A percentile compares a stretch with the other conserved stretches of the same genome.
Conservation (phyloP, 1,140 invertebrate genomes). For the Lepidotrigona ventralis region DNA sequence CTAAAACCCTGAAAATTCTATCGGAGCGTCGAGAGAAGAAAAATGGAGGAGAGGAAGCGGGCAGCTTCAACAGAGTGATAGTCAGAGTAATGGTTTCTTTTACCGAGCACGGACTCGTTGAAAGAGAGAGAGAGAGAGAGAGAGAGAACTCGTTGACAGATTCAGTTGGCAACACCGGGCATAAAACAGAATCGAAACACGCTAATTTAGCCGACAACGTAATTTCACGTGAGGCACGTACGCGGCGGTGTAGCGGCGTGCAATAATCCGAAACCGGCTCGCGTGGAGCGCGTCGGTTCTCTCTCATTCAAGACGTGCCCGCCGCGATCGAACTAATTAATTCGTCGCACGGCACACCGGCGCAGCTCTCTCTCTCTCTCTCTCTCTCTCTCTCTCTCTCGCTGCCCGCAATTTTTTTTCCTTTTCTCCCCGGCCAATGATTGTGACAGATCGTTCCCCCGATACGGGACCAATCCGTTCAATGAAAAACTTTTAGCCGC, state of each 20-base stretch:
- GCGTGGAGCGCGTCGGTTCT: conserved; percentile 40
- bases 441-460: conserved; percentile 60
- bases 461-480: conserved; percentile 56
- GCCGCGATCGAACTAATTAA: conserved; percentile 63
- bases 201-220: conserved; percentile 54
- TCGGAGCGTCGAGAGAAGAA: no score
- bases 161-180: conserved; percentile 1
- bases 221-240: conserved; percentile 60
- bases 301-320: conserved; percentile 62
- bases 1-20: no score
- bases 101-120: neutral
- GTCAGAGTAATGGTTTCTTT: neutral
- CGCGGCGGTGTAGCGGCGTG: conserved; percentile 48
- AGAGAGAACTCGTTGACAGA: conserved; percentile 1
- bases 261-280: conserved; percentile 50
- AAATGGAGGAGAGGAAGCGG: no score
- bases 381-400: neutral
- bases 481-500: conserved; percentile 52
- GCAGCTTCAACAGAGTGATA: no score
- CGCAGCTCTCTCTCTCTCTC: neutral
- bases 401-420: conserved; percentile 49
- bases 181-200: conserved; percentile 54
- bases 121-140: no score
- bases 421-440: conserved; percentile 13
- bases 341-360: conserved; percentile 58